Base-by-base conservation (phyloP, 2,888 invertebrate species). In the Apodemia mormo region DNA sequence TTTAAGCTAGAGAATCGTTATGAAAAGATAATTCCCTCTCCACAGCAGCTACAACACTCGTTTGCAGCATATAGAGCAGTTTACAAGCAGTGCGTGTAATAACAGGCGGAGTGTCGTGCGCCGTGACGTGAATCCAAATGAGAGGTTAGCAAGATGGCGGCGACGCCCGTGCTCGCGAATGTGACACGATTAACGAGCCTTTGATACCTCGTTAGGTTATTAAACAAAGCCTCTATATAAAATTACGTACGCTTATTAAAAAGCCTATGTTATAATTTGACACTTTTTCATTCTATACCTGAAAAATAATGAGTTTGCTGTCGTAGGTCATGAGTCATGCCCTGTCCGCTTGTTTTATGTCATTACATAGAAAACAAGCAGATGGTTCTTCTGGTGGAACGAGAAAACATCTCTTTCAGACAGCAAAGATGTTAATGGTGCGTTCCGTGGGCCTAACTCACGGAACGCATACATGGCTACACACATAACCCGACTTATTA, bases 101-200 rank as follows among this genome's bases (percentile, higher is more conserved):
- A 68, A 65, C 68, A 69, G 61, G 37, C 61, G 61, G n/a, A 70
- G 79, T 74, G 77, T 74, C 76, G 76, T 76, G 83, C 77, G 83
- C 86, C 89, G 89, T 88, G 88, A 83, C 79, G 74, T 80, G 87
- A 84, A 89, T 88, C 78, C 76, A 81, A 89, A 88, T 88, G 81
- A 67, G 52, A 80, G 84, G 80, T 82, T 82, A 81, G 80, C 82
- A 82, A 84, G 82, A 82, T 82, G 84, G 82, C 82, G 71, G 76
- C 71, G 71, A 56, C 66, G 37, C 54, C 54, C 68, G 65, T 67
- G 68, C 54, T 45, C 45, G 43, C 65, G 29, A 54, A 37, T 54
- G 33, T 65, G 40, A 12, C 40, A 40, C 56, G 56, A 61, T 61
- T 61, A 61, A 61, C 61, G 61, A 61, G 61, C 61, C 61, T 61